These are phyloP conservation scores for Rhagoletis pomonella DNA, from an alignment of 1,140 invertebrate genomes.

Conservation along the genomic window DNA sequence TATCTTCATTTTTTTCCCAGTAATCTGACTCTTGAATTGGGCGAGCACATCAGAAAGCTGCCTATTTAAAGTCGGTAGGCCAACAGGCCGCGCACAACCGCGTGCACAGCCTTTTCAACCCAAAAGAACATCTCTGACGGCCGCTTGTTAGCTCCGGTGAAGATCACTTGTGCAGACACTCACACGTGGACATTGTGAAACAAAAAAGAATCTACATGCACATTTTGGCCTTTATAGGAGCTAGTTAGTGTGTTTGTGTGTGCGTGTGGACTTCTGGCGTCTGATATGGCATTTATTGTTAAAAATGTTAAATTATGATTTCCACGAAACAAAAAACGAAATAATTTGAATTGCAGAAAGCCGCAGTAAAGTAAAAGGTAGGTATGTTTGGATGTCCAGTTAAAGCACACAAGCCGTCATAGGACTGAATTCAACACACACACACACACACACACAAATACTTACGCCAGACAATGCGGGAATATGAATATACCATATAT, in stretches of 20 bases:
- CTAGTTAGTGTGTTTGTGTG: background rate
- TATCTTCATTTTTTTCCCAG: constrained; percentile 56
- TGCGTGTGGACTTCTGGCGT: background rate
- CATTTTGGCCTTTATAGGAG: too few species aligned
- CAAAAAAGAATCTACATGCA: constrained; percentile 3
- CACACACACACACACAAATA: background rate
- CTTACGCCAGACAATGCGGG: constrained; percentile 19
- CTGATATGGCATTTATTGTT: constrained; percentile 56
- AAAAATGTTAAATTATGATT: constrained; percentile 58
- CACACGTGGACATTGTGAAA: constrained; percentile 1
- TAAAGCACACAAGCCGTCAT: background rate
- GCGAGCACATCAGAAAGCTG: constrained; percentile 6
- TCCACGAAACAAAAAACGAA: constrained; percentile 55
- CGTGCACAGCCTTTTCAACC: background rate
- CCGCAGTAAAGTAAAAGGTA: constrained; percentile 7
- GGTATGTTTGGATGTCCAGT: background rate
- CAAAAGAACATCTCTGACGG: too few species aligned
- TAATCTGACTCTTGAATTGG: constrained; percentile 54
- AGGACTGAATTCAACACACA: constrained; percentile 18
- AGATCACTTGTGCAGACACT: background rate
- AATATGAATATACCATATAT: background rate
- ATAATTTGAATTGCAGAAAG: constrained; percentile 56
- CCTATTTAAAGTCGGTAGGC: constrained; percentile 24
- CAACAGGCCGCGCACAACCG: constrained; percentile 18
- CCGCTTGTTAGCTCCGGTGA: constrained; percentile 23